Evolutionary conservation across 2,888 invertebrate species (phyloP).

Genomic region (Masnerella sp.): DNA sequence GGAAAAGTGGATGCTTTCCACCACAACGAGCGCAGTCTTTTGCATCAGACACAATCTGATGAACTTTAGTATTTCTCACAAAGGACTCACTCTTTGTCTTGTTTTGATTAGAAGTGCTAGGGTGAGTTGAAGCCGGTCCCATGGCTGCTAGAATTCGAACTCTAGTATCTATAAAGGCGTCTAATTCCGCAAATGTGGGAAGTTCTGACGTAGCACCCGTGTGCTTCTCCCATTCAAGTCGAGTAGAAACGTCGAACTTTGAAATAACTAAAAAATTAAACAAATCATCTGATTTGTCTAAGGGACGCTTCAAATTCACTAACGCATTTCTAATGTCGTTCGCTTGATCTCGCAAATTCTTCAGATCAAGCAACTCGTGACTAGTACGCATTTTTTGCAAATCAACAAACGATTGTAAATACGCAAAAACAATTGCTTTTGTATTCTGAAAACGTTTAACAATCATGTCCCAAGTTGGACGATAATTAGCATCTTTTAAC

Average conservation of each 20-base stretch:
- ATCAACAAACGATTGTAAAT: background rate
- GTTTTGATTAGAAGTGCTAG: too few relatives aligned
- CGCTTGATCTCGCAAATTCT: background rate
- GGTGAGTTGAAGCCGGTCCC: too few relatives aligned
- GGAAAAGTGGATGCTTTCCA: too few relatives aligned
- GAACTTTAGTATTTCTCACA: too few relatives aligned
- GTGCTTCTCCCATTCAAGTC: constrained; percentile 1
- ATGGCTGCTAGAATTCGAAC: too few relatives aligned
- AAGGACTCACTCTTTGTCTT: too few relatives aligned
- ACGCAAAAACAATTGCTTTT: background rate
- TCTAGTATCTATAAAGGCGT: background rate
- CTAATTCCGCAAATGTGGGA: background rate
- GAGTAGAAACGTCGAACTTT: background rate
- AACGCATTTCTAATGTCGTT: background rate
- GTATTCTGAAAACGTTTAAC: background rate
- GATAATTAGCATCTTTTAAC: background rate
- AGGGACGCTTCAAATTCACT: background rate
- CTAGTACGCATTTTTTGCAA: background rate
- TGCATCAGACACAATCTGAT: too few relatives aligned
- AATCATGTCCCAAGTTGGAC: background rate
- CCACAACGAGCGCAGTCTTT: too few relatives aligned
- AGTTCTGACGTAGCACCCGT: background rate
- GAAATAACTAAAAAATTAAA: background rate
- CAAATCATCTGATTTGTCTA: constrained; percentile 2
- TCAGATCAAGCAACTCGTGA: background rate